Percentiles rank a stretch among this genome's conserved stretches.
Evolutionary conservation across 1,140 invertebrate species (phyloP).

Genomic region (Drosophila nigrodunni): DNA sequence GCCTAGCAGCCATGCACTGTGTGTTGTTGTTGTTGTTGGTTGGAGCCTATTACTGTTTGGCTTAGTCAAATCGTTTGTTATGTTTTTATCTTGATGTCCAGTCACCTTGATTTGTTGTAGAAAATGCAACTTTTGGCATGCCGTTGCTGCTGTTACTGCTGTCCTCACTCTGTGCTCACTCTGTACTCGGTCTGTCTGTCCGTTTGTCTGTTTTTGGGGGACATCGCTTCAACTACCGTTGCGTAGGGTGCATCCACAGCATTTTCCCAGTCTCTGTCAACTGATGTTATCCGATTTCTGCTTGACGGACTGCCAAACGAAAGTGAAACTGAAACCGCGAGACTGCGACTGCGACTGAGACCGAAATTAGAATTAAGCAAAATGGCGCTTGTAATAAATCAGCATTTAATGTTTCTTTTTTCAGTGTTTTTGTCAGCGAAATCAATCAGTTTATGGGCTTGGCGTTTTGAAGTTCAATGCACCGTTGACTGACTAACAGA

Average conservation of each 20-base stretch:
- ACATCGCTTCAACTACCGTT: conserved; percentile 50
- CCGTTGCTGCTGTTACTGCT: conserved; percentile 25
- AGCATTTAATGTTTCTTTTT: conserved; percentile 30
- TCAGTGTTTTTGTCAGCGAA: conserved; percentile 5
- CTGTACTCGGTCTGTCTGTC: conserved; percentile 24
- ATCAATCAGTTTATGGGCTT: conserved; percentile 74
- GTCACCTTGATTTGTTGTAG: conserved; percentile 83
- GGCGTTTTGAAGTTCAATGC: conserved; percentile 56
- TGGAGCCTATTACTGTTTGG: conserved; percentile 78
- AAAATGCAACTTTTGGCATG: conserved; percentile 82
- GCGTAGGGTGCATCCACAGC: conserved; percentile 69
- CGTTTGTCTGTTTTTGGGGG: conserved; percentile 9
- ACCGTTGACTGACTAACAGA: conserved; percentile 2
- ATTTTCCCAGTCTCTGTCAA: conserved; percentile 46
- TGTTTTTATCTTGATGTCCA: conserved; percentile 84
- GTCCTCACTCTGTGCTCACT: conserved; percentile 13
- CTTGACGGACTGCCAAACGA: conserved; percentile 58
- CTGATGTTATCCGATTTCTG: conserved; percentile 35
- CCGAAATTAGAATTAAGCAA: conserved; percentile 65
- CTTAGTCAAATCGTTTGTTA: conserved; percentile 83
- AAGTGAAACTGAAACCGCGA: conserved; percentile 25
- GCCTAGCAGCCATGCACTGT: conserved; percentile 16
- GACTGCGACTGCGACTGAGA: conserved; percentile 52
- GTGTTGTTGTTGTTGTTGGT: conserved; percentile 40
- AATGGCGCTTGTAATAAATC: conserved; percentile 41